Base-by-base conservation (phyloP, 2,113 vertebrate species). In the Eulemur rufifrons region DNA sequence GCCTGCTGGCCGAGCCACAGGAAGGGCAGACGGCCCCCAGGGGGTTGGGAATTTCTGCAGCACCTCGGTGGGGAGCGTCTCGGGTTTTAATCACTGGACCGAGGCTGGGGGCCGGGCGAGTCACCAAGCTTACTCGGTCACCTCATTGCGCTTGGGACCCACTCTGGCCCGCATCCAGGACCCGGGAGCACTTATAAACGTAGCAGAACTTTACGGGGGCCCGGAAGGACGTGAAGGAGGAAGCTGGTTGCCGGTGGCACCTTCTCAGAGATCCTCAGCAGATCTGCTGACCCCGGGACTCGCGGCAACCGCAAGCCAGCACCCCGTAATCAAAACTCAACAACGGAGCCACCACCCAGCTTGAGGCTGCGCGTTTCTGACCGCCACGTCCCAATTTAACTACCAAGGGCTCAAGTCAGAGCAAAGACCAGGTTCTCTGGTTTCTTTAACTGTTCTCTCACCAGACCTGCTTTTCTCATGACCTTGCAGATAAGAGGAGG, bases 271-370 rank as follows among this genome's bases (percentile, higher is more conserved):
- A 78, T 37, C 29, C n/a, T 47, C 83, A 18, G 86, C 54, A 89
- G 89, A 97, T 92, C 64, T 94, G 98, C 97, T 97, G 97, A 98
- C 91, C 91, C 95, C 86, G 77, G 93, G 59, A 45, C 68, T 96
- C 12, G 61, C 42, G 4, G 54, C 47, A 71, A 68, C 95, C 91
- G 59, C 92, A 96, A 61, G 69, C 23, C n/a, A 52, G 42, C 83
- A 96, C 95, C 96, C 98, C 92, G 52, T 98, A 94, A 98, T 98
- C 98, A 97, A 91, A 95, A 56, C 23, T 66, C 91, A 88, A 64
- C 93, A 94, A 39, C 80, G 82, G 59, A 68, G 95, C 90, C 96
- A 50, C 96, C 96, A 29, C 97, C 97, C 96, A 82, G 32, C 82
- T 71, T 10, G 15, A 34, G 50, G 83, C 94, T 14, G 82, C 47